phyloP scores from a whole-genome alignment of 2,797 vertebrate genomes.

The Mormyrus hasselquistii region DNA sequence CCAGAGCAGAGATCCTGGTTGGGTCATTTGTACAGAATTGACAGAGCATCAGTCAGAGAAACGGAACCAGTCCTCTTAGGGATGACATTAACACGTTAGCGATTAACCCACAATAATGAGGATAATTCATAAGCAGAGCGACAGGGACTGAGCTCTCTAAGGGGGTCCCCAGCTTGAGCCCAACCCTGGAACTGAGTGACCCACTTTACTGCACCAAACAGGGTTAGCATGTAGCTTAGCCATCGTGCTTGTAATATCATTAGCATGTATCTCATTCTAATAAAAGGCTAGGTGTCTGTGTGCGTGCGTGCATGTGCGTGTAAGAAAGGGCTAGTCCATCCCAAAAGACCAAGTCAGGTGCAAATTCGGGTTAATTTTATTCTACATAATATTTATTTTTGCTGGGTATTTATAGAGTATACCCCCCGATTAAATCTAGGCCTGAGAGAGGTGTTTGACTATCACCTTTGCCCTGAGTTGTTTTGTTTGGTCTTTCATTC shows the following conservation, averaged over 20 bases:
- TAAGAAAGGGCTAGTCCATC: not conserved
- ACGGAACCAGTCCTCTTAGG: conserved; percentile 46
- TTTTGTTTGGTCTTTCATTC: not conserved
- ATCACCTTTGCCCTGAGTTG: not conserved
- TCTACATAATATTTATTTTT: not conserved
- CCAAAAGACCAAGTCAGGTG: not conserved
- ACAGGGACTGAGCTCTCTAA: conserved; percentile 42
- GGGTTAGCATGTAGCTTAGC: not conserved
- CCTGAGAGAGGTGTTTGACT: not conserved
- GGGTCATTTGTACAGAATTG: conserved; percentile 30
- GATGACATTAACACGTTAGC: conserved; percentile 27
- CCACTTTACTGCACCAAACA: conserved; percentile 44
- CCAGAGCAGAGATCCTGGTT: not conserved
- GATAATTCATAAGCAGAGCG: conserved; percentile 24
- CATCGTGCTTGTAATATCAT: not conserved
- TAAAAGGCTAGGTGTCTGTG: not conserved
- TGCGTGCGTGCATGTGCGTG: not conserved
- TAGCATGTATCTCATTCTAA: not conserved
- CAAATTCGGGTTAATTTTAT: not conserved
- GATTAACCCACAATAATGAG: conserved; percentile 51
- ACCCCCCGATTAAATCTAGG: not conserved
- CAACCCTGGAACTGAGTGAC: conserved; percentile 52
- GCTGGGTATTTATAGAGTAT: not conserved
- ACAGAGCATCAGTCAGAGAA: not conserved
- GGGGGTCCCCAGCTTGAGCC: conserved; percentile 42